Evolutionary conservation across 1,140 invertebrate species (phyloP).

Genomic region (Drosophila cardini): DNA sequence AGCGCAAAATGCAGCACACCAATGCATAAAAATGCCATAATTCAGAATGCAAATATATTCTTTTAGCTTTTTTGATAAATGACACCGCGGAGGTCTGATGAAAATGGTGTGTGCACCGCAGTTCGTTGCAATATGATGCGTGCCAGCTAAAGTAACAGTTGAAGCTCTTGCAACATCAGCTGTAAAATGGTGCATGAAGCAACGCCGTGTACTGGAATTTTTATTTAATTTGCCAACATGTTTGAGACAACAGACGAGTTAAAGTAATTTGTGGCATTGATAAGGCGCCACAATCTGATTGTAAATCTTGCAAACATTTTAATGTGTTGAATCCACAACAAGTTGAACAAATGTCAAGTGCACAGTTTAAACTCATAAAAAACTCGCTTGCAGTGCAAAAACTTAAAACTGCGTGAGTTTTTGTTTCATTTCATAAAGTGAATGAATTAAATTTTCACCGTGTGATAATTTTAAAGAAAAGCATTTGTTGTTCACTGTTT

Average conservation of each 20-base stretch:
- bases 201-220: constrained; percentile 57
- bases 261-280: constrained; percentile 12
- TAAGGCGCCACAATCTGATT: constrained; percentile 6
- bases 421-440: constrained; percentile 23
- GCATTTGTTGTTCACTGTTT: constrained; percentile 60
- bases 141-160: constrained; percentile 48
- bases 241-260: not conserved
- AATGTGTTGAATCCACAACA: constrained; percentile 12
- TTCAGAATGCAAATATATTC: constrained; percentile 83
- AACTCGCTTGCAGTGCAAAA: not conserved
- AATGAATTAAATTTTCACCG: constrained; percentile 4
- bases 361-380: not conserved
- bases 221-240: constrained; percentile 67
- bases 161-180: constrained; percentile 13
- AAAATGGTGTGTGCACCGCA: constrained; percentile 65
- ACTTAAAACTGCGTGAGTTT: constrained; percentile 7
- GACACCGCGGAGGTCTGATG: constrained; percentile 81
- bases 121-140: constrained; percentile 72
- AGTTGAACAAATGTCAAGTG: constrained; percentile 17
- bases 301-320: not conserved
- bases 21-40: constrained; percentile 83
- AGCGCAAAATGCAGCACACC: constrained; percentile 76
- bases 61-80: constrained; percentile 83
- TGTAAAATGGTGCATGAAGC: constrained; percentile 32
- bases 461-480: constrained; percentile 59